A percentile compares a stretch with the other conserved stretches of the same genome.
Conservation (phyloP, 92 coral and sea anemone species). For the Umimayanthus chanpuru region DNA sequence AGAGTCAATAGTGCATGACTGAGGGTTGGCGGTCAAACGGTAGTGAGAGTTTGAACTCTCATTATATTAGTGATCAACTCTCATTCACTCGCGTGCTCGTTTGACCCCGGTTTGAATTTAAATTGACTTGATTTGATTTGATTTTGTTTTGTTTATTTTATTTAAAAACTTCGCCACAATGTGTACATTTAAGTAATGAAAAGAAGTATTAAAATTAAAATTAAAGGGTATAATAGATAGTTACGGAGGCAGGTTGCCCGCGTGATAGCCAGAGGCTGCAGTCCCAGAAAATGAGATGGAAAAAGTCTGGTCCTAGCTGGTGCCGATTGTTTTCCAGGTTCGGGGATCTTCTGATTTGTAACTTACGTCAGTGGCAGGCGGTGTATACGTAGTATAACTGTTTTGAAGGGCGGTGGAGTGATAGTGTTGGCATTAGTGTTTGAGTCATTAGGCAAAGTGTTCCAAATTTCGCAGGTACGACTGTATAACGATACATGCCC, state of each 20-base stretch:
- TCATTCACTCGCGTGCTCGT: no score
- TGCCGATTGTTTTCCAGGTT: conserved; percentile 16
- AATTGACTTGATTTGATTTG: no score
- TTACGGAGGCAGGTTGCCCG: not conserved
- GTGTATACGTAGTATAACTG: not conserved
- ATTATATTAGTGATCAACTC: no score
- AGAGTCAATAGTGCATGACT: no score
- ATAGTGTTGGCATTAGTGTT: not conserved
- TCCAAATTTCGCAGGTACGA: not conserved
- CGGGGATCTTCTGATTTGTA: not conserved
- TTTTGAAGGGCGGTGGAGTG: not conserved
- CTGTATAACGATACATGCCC: not conserved
- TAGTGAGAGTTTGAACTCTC: no score
- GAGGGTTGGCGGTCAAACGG: no score
- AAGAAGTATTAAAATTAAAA: not conserved
- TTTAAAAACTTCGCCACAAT: no score
- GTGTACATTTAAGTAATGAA: no score
- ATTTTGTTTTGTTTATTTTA: no score
- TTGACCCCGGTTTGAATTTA: no score
- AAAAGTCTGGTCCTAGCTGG: not conserved
- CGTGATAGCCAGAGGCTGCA: not conserved
- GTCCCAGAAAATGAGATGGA: not conserved
- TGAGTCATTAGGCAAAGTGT: not conserved
- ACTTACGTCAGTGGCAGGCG: not conserved
- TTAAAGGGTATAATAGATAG: not conserved